Percentiles rank a stretch among this genome's conserved stretches.
Evolutionary conservation across 2,113 vertebrate genomes (phyloP).

Genomic region (Regulus satrapa): DNA sequence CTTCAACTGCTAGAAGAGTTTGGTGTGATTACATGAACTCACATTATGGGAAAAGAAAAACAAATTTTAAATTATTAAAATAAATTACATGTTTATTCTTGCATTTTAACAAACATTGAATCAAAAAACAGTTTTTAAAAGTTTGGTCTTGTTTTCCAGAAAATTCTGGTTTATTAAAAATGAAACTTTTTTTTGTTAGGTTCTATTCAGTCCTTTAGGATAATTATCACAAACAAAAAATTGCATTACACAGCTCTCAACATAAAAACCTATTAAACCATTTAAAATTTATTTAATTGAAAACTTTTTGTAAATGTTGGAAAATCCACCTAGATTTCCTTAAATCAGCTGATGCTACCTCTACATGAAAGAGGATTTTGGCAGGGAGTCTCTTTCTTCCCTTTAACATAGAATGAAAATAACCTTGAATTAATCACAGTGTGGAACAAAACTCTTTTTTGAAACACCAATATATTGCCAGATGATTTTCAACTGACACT

Average conservation of each 20-base stretch:
- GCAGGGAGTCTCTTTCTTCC: neutral
- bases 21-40: neutral
- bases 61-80: neutral
- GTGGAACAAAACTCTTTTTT: neutral
- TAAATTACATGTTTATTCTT: neutral
- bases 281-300: neutral
- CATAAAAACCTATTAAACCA: neutral
- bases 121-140: neutral
- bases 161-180: neutral
- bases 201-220: neutral
- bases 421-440: neutral
- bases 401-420: neutral
- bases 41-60: neutral
- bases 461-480: neutral
- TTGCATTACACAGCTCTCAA: neutral
- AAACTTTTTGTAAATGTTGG: neutral
- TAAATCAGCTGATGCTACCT: neutral
- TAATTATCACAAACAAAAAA: neutral
- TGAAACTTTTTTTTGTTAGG: neutral
- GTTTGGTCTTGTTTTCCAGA: neutral
- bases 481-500: neutral
- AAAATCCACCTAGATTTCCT: neutral
- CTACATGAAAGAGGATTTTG: neutral
- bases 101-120: neutral
- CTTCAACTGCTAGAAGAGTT: neutral